phyloP scores from a whole-genome alignment of 2,113 vertebrate genomes.

The Strix uralensis region DNA sequence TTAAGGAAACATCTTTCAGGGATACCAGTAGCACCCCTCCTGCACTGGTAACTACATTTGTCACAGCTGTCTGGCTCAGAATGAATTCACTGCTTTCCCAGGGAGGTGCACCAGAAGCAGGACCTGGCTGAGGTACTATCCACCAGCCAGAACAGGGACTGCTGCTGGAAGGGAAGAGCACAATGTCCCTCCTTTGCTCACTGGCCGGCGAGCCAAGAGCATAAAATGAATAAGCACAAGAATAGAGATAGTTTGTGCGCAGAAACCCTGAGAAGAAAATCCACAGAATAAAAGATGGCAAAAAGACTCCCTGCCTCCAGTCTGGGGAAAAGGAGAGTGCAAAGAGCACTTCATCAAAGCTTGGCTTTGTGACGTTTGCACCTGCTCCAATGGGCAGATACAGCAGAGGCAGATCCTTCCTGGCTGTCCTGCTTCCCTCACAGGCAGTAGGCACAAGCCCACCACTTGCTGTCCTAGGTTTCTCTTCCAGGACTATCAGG shows the following conservation, averaged over 20 bases:
- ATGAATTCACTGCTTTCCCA: background rate
- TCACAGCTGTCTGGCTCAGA: background rate
- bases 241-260: background rate
- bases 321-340: background rate
- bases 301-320: background rate
- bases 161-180: background rate
- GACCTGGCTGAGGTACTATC: background rate
- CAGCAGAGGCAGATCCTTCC: background rate
- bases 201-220: background rate
- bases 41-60: background rate
- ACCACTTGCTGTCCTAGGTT: background rate
- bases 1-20: background rate
- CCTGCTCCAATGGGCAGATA: background rate
- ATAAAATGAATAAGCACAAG: background rate
- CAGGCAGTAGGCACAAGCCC: background rate
- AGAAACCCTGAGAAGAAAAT: background rate
- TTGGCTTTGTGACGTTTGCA: background rate
- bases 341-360: fast-evolving
- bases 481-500: background rate
- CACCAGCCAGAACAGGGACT: background rate
- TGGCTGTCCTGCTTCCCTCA: background rate
- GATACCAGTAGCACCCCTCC: background rate
- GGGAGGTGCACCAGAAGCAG: background rate
- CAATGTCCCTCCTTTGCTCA: background rate
- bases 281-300: background rate